Percentiles rank a stretch among this genome's conserved stretches.
These are phyloP conservation scores for Prolemur simus DNA, from an alignment of 2,113 vertebrate species.

Conservation along the genomic window DNA sequence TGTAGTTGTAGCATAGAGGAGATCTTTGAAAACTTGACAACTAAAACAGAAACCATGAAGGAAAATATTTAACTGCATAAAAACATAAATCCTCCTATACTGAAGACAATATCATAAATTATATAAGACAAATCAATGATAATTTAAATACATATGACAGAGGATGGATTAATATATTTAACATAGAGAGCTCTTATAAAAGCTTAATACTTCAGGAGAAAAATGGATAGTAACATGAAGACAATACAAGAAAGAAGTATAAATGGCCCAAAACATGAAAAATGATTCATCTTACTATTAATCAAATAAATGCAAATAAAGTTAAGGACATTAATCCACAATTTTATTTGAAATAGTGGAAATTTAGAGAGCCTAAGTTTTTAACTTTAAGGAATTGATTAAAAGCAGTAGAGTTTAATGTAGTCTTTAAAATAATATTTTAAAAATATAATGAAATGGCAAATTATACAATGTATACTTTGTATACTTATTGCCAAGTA, in stretches of 20 bases:
- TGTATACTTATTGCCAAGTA: background rate
- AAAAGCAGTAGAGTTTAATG: background rate
- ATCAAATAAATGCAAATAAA: constrained; percentile 5
- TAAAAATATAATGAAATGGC: background rate
- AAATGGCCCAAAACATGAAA: background rate
- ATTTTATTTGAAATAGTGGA: background rate
- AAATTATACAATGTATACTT: background rate
- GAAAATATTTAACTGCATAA: background rate
- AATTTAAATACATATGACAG: background rate
- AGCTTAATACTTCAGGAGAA: background rate
- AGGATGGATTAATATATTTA: background rate
- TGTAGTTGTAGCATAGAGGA: background rate
- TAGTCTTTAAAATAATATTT: background rate
- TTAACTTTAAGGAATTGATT: background rate
- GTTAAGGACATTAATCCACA: background rate
- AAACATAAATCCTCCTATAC: background rate
- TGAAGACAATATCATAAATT: background rate
- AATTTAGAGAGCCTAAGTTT: background rate
- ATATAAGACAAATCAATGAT: background rate
- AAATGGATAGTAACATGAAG: background rate
- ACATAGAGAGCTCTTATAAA: background rate
- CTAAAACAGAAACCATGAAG: background rate
- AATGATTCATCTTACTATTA: background rate
- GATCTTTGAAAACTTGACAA: background rate
- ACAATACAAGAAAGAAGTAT: background rate